phyloP scores from a whole-genome alignment of 2,888 invertebrate species.

The Drosophila formosana region DNA sequence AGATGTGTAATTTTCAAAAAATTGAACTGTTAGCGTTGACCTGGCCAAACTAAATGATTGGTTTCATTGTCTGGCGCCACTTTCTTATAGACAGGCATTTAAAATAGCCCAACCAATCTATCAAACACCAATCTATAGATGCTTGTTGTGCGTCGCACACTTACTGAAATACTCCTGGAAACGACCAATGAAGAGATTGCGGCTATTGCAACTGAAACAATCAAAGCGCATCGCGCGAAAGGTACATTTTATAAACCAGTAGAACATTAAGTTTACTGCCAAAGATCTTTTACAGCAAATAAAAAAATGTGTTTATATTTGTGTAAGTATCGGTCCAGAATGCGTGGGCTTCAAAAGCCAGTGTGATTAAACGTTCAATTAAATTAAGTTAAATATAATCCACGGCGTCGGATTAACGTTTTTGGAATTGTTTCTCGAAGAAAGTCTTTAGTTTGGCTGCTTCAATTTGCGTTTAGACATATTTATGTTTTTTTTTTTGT shows the following conservation, averaged over 20 bases:
- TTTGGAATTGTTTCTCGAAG: conserved; percentile 31
- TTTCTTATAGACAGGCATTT: conserved; percentile 39
- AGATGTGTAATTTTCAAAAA: background rate
- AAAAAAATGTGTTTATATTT: conserved; percentile 19
- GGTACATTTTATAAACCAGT: conserved; percentile 87
- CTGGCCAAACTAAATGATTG: conserved; percentile 4
- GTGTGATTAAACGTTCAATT: conserved; percentile 11
- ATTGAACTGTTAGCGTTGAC: background rate
- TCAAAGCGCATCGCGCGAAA: conserved; percentile 92
- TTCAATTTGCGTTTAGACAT: conserved; percentile 29
- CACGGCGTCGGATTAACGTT: conserved; percentile 7
- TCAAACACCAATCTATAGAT: conserved; percentile 87
- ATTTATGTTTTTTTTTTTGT: conserved; percentile 7
- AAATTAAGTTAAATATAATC: conserved; percentile 9
- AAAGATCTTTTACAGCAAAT: conserved; percentile 57
- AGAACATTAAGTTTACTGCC: conserved; percentile 50
- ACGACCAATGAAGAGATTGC: conserved; percentile 96
- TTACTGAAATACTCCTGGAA: conserved; percentile 97
- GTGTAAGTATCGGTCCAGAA: conserved; percentile 55
- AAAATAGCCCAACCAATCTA: conserved; percentile 51
- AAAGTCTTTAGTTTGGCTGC: conserved; percentile 16
- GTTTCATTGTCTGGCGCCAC: conserved; percentile 64
- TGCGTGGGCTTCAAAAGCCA: background rate
- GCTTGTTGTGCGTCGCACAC: conserved; percentile 93
- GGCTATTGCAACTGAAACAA: conserved; percentile 93